Conservation (phyloP, 2,113 vertebrate species). For the Edolisoma coerulescens region DNA sequence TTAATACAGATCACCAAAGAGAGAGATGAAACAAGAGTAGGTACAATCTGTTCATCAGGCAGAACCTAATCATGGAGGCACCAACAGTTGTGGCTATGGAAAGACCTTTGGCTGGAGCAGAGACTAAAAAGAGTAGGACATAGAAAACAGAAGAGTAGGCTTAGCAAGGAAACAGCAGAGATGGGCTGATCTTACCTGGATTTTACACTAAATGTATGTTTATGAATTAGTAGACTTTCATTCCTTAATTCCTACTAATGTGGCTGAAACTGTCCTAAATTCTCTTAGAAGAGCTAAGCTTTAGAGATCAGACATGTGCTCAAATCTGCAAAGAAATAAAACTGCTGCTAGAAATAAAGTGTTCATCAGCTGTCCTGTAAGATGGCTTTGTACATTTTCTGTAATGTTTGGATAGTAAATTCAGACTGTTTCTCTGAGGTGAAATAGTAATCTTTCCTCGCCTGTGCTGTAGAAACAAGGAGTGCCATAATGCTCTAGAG, state of each 20-base stretch:
- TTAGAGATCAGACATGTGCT: neutral
- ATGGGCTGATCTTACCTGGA: neutral
- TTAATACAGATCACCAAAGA: neutral
- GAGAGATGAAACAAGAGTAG: neutral
- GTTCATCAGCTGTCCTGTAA: neutral
- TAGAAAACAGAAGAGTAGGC: neutral
- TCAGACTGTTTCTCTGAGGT: neutral
- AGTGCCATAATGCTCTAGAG: neutral
- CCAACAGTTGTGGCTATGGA: neutral
- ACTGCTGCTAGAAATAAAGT: neutral
- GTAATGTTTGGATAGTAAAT: neutral
- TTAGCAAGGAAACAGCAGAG: neutral
- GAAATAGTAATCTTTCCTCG: neutral
- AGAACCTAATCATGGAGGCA: neutral
- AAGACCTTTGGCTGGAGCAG: neutral
- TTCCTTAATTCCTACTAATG: neutral
- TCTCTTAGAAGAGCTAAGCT: neutral
- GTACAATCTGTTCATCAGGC: neutral
- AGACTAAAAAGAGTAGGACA: neutral
- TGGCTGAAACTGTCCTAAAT: neutral
- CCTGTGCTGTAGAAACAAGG: neutral
- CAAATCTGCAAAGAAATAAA: neutral
- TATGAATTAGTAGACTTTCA: neutral
- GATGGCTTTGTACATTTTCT: neutral
- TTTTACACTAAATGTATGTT: neutral